Base-by-base conservation (phyloP, 2,888 invertebrate genomes). In the Melanophora roralis region DNA sequence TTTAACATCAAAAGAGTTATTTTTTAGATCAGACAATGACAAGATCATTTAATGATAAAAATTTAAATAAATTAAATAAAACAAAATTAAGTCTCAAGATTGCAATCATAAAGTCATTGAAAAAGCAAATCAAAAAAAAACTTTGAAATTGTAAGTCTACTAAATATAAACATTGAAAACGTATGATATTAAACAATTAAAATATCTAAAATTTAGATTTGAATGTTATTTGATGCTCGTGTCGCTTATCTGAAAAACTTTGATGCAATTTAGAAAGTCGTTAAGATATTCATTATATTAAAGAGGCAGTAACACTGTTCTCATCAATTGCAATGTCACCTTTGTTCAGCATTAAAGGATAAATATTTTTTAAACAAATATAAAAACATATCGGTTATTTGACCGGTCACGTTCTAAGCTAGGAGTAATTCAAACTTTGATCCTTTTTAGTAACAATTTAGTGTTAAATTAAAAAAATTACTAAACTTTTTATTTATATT, bases 1-100 rank as follows among this genome's bases (percentile, higher is more conserved):
- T 78, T 78, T 53, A 74, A 64, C 49, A 69, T 74, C 64, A 69
- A 69, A 78, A 74, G 36, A 69, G n/a, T 55, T 45, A 55, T 69
- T 62, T 34, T 21, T 40, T 47, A 64, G 69, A 64, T 64, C 62
- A 64, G 43, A 57, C 57, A 43, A 47, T 71, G 69, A 71, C 57
- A 43, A 71, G 64, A 68, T 71, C 69, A 65, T 57, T 59, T 64
- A 65, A 36, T 55, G 65, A 73, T 64, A 73, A 64, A 55, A 53
- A 9, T 19, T 14, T 21, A 65, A 38, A 16, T 27, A 8, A 45
- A 59, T 40, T 3, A 59, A 16, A 27, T 27, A 5, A 27, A 27
- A 27, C 27, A 27, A 27, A 62, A 40, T n/a, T 49, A 62, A 16
- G 60, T 74, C 60, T 68, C 6, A 12, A 53, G 47, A 76, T 69